These are phyloP conservation scores for Alauda arvensis DNA, from an alignment of 2,797 vertebrate species.

Conservation along the genomic window DNA sequence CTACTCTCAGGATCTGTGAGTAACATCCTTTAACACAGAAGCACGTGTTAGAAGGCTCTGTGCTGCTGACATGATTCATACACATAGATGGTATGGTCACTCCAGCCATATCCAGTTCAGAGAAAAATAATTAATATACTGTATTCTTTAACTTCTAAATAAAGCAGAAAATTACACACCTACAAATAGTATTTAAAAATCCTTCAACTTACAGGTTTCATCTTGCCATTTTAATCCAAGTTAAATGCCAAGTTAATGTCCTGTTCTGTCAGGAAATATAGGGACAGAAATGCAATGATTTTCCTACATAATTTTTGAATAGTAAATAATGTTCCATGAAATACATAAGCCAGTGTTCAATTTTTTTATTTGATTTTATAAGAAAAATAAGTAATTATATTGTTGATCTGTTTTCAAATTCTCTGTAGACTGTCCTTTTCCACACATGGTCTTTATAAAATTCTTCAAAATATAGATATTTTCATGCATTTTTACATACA, in stretches of 20 bases:
- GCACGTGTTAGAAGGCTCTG: fast-evolving
- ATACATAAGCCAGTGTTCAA: fast-evolving
- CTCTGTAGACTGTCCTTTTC: not conserved
- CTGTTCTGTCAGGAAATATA: not conserved
- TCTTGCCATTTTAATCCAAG: not conserved
- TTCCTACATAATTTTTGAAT: not conserved
- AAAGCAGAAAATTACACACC: not conserved
- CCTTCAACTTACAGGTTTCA: not conserved
- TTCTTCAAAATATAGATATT: not conserved
- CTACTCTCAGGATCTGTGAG: not conserved
- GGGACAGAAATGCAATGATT: not conserved
- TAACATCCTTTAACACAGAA: not conserved
- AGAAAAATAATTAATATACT: not conserved
- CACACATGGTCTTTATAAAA: not conserved
- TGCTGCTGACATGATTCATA: not conserved
- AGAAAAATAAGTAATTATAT: not conserved
- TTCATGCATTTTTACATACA: not conserved
- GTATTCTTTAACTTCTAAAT: not conserved
- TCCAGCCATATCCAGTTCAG: not conserved
- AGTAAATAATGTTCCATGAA: fast-evolving
- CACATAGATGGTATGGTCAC: not conserved
- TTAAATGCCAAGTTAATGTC: not conserved
- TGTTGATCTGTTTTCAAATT: not conserved
- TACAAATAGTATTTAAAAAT: not conserved
- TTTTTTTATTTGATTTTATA: not conserved